These are phyloP conservation scores for Caenorhabditis sp. DNA, from an alignment of 2,888 invertebrate genomes.

Conservation along the genomic window DNA sequence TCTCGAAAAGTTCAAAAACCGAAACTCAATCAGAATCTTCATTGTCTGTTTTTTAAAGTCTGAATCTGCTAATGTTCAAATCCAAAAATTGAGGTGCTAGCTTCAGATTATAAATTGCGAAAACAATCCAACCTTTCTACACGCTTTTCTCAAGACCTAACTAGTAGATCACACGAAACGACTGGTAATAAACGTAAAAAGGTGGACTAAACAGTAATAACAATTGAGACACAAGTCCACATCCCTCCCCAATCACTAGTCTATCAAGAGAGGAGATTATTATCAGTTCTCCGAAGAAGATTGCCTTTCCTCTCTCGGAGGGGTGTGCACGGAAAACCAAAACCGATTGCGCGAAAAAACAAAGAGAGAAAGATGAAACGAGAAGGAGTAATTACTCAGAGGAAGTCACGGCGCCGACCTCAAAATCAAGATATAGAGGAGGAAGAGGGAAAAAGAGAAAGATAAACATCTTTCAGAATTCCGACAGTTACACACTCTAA, in stretches of 20 bases:
- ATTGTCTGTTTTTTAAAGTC: no score
- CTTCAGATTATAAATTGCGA: no score
- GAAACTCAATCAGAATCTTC: no score
- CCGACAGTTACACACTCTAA: slow-evolving; percentile 20
- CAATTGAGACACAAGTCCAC: slow-evolving; percentile 34
- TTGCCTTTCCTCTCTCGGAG: slow-evolving; percentile 9
- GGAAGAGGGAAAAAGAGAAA: slow-evolving; percentile 8
- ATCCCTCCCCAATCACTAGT: slow-evolving; percentile 7
- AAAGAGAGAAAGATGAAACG: slow-evolving; percentile 18
- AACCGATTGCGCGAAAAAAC: slow-evolving; percentile 53
- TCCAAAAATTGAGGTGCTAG: no score
- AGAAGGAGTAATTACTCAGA: slow-evolving; percentile 48
- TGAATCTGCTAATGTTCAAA: no score
- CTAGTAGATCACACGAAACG: slow-evolving; percentile 18
- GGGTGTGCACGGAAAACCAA: slow-evolving; percentile 28
- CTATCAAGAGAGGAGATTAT: slow-evolving; percentile 50
- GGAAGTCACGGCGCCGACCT: slow-evolving; percentile 38
- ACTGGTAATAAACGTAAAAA: slow-evolving; percentile 42
- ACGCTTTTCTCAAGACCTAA: slow-evolving; percentile 4
- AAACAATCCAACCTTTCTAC: no score
- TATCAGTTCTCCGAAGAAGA: slow-evolving; percentile 35
- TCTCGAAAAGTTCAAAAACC: no score
- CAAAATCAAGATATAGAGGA: slow-evolving; percentile 52
- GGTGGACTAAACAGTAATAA: slow-evolving; percentile 56
- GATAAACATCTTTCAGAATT: slow-evolving; percentile 46